Base-by-base conservation (phyloP, 2,888 invertebrate species). In the Eurytoma californica region DNA sequence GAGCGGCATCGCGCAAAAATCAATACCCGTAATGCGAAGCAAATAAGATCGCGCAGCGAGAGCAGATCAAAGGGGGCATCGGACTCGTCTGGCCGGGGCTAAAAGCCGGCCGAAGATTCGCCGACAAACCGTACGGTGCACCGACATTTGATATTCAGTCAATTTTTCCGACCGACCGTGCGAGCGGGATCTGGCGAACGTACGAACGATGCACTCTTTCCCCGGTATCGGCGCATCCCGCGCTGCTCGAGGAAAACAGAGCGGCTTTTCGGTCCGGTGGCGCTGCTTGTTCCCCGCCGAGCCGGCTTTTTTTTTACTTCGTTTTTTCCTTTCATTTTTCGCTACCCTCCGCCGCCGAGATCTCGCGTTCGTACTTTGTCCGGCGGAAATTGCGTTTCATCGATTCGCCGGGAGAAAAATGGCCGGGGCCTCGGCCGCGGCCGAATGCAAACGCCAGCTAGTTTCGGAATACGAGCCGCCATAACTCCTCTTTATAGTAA, bases 381-480 rank as follows among this genome's bases (percentile, higher is more conserved):
- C 55, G 58, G 53, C 66, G 67, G 66, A 72, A 77, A 77, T 77
- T 60, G 67, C 53, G 67, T 55, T 69, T 24, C 72, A 78, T 77
- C 77, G 77, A 77, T 77, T 77, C 24, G 24, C 24, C 58, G 60
- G 57, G 49, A 57, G 63, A 69, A 69, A 39, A 76, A 76, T 68
- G 60, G 61, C 67, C 57, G 49, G 24, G 74, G 74, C 47, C 63
- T 28, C 24, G 53, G 24, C 5, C 20, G 30, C 39, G 30, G 12
- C 18, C 67, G 60, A 66, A 78, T 78, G 73, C 73, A 73, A 63
- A 78, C 78, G 79, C 79, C 73, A 79, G 78, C 73, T 73, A 69
- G 73, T 79, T 73, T 79, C 30, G 69, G 67, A 68, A 73, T 68
- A 77, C 69, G 69, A 58, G 63, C 57, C 28, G 28, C 68, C 57